A percentile compares a stretch with the other conserved stretches of the same genome.
Evolutionary conservation across 1,140 invertebrate genomes (phyloP).

Genomic region (Camponotus pennsylvanicus): DNA sequence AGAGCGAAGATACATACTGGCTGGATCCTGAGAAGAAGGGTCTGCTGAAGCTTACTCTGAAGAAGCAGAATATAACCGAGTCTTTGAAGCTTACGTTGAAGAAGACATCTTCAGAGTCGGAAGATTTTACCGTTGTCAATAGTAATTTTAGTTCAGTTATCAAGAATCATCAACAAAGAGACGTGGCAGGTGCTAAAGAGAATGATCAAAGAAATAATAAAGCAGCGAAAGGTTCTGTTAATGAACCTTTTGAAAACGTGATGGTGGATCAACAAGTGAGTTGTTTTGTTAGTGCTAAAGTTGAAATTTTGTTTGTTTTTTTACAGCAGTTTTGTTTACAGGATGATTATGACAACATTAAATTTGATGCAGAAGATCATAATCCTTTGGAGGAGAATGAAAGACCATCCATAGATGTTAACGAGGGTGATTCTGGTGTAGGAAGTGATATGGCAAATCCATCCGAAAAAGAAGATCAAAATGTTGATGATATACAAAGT

Average conservation of each 20-base stretch:
- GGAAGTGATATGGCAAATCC: conserved; percentile 85
- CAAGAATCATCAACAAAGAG: conserved; percentile 70
- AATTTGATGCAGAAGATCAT: conserved; percentile 77
- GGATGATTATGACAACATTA: conserved; percentile 81
- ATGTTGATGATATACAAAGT: conserved; percentile 81
- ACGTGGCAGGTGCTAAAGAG: conserved; percentile 80
- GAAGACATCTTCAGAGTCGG: conserved; percentile 79
- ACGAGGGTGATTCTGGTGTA: conserved; percentile 85
- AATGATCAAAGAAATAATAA: conserved; percentile 80
- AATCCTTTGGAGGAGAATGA: conserved; percentile 82
- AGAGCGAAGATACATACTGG: conserved; percentile 78
- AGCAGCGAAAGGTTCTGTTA: conserved; percentile 76
- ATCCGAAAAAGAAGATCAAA: conserved; percentile 84
- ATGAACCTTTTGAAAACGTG: conserved; percentile 82
- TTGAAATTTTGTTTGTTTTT: conserved; percentile 1
- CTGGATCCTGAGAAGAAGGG: conserved; percentile 79
- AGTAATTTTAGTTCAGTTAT: conserved; percentile 74
- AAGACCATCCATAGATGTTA: conserved; percentile 81
- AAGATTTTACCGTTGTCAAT: conserved; percentile 83
- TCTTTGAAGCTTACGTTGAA: conserved; percentile 82
- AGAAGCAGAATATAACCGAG: conserved; percentile 78
- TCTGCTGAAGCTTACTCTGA: conserved; percentile 82
- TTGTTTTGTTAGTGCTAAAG: not conserved
- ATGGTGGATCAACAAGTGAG: conserved; percentile 83
- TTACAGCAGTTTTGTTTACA: conserved; percentile 42